Evolutionary conservation across 2,113 vertebrate genomes (phyloP).

Genomic region (Mionectes macconnelli): DNA sequence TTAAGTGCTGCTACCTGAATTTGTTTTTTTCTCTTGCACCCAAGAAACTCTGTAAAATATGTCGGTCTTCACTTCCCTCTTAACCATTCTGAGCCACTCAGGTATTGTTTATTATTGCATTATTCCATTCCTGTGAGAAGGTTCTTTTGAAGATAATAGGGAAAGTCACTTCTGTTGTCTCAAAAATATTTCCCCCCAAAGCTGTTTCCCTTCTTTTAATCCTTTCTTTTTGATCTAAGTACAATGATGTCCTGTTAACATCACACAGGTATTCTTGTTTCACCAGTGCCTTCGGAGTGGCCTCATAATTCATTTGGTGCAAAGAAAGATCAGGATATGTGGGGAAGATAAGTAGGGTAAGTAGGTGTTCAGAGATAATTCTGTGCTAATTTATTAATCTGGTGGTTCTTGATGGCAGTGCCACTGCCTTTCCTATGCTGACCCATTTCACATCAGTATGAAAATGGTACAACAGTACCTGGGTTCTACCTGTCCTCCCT

Average conservation of each 20-base stretch:
- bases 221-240: neutral
- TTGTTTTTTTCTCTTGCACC: neutral
- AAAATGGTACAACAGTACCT: neutral
- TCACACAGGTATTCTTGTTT: neutral
- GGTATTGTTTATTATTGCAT: neutral
- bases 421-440: neutral
- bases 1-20: neutral
- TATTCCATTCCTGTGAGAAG: neutral
- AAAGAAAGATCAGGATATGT: neutral
- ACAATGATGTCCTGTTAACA: neutral
- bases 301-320: neutral
- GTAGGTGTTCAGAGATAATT: neutral
- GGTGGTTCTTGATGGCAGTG: neutral
- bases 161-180: neutral
- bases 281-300: neutral
- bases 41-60: neutral
- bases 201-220: neutral
- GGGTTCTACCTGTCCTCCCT: neutral
- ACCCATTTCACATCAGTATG: neutral
- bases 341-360: neutral
- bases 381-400: neutral
- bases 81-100: neutral
- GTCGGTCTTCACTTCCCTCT: neutral
- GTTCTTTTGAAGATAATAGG: neutral
- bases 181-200: neutral